phyloP scores from a whole-genome alignment of 2,113 vertebrate genomes.

The Centropristis striata region DNA sequence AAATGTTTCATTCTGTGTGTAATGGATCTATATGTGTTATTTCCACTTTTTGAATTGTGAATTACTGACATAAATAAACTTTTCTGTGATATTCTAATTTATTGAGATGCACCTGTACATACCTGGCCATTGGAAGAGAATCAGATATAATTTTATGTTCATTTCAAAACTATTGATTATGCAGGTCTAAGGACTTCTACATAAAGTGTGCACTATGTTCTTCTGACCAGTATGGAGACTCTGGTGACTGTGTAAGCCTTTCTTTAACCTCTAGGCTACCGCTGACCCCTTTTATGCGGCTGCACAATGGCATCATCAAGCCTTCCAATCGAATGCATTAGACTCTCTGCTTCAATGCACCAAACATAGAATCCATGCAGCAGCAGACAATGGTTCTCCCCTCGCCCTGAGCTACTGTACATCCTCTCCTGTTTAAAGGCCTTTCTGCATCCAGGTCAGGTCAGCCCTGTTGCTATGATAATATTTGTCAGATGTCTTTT shows the following conservation, averaged over 20 bases:
- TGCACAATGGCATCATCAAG: slow-evolving; percentile 51
- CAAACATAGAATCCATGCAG: slow-evolving; percentile 40
- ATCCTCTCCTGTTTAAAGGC: slow-evolving; percentile 45
- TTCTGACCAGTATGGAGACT: slow-evolving; percentile 7
- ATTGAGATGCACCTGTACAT: too few relatives aligned
- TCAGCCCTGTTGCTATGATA: slow-evolving; percentile 18
- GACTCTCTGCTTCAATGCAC: slow-evolving; percentile 58
- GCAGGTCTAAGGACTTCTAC: not conserved
- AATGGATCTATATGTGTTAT: too few relatives aligned
- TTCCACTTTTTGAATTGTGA: too few relatives aligned
- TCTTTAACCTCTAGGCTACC: slow-evolving; percentile 64
- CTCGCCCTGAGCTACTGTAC: slow-evolving; percentile 49
- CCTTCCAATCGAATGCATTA: slow-evolving; percentile 60
- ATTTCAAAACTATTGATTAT: slow-evolving; percentile 21
- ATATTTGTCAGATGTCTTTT: slow-evolving; percentile 11
- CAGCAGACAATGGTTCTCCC: slow-evolving; percentile 52
- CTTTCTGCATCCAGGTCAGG: slow-evolving; percentile 49
- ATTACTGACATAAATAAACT: too few relatives aligned
- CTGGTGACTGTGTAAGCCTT: slow-evolving; percentile 25
- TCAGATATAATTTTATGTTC: not conserved
- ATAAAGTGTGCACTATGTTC: not conserved
- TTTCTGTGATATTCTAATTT: too few relatives aligned
- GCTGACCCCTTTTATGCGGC: slow-evolving; percentile 58
- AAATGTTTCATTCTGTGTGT: too few relatives aligned
- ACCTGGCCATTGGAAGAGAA: not conserved